phyloP scores from a whole-genome alignment of 1,140 invertebrate genomes.

The Spodoptera litura region DNA sequence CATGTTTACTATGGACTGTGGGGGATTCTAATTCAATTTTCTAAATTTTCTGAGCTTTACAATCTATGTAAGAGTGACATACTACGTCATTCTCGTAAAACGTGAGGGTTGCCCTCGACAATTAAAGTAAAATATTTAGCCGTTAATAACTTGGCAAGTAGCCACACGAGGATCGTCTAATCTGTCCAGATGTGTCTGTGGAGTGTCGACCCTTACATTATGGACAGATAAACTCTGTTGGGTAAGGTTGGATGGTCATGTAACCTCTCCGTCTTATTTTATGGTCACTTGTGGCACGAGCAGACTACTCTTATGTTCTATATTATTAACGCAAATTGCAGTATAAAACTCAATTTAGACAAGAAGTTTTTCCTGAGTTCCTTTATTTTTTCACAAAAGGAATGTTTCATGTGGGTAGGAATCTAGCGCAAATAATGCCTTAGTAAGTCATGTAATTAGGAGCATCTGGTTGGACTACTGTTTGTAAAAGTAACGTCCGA shows the following conservation, averaged over 20 bases:
- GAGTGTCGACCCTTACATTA: conserved; percentile 3
- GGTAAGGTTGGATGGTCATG: not conserved
- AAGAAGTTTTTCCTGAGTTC: not conserved
- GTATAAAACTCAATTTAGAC: not conserved
- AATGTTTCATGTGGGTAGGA: not conserved
- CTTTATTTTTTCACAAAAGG: not conserved
- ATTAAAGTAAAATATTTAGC: not conserved
- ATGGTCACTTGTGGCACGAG: conserved; percentile 7
- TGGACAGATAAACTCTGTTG: conserved; percentile 13
- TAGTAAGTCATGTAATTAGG: not conserved
- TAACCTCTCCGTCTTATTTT: conserved; percentile 10
- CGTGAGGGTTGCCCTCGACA: no score
- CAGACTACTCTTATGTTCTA: not conserved
- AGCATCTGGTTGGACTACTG: no score
- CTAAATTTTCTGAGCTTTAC: no score
- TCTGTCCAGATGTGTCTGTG: conserved; percentile 6
- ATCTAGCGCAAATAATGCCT: not conserved
- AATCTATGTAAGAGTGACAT: no score
- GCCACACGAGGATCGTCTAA: not conserved
- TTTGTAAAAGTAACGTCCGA: no score
- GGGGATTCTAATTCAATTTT: no score
- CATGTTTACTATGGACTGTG: not conserved
- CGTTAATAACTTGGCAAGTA: not conserved
- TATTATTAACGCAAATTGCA: conserved; percentile 17
- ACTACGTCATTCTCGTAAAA: no score